Evolutionary conservation across 2,113 vertebrate genomes (phyloP), one percentile per base, ranked within the genome.

Genomic region (Oncorhynchus gorbuscha): DNA sequence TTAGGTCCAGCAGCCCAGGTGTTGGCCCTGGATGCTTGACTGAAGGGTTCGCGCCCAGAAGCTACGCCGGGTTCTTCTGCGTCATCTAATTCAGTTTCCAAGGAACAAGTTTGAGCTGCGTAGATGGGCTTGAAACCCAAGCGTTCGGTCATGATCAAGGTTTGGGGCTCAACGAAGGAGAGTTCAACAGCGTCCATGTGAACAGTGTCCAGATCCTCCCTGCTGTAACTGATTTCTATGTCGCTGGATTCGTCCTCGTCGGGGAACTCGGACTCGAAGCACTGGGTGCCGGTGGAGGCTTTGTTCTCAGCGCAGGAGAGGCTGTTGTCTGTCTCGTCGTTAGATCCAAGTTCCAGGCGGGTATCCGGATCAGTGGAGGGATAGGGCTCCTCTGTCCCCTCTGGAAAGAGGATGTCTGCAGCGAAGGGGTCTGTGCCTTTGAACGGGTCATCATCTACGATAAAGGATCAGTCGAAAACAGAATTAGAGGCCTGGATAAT

Each of bases 361-460:
- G 66, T 28, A 18, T 32, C 26, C 7, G 32, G 66, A 5, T 35
- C 32, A 30, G 14, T 5, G 2, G 32, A 3, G 32, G n/a, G 55
- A 39, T 26, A 20, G 3, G 71, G 93, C 81, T 94, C 93, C 1
- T 87, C 66, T 76, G 94, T 85, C 11, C 85, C 85, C 0, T 94
- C 94, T 4, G 93, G 94, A 86, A 97, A 97, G 90, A 98, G 93
- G 48, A 86, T 78, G 73, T 97, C 97, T 71, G 95, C 91, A 72
- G 95, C 96, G 90, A 99, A 99, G 3, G 97, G 97, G 84, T 99
- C 95, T 7, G 95, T 97, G 86, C 96, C 97, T 95, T 96, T 98
- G 88, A 99, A 99, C 66, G 97, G 97, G 88, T 99, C 97, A 48
- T 95, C 94, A 80, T 82, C 91, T 92, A 78, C 13, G n/a, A 70